Base-by-base conservation (phyloP, 2,888 invertebrate species). In the Drosophila sordidapex region DNA sequence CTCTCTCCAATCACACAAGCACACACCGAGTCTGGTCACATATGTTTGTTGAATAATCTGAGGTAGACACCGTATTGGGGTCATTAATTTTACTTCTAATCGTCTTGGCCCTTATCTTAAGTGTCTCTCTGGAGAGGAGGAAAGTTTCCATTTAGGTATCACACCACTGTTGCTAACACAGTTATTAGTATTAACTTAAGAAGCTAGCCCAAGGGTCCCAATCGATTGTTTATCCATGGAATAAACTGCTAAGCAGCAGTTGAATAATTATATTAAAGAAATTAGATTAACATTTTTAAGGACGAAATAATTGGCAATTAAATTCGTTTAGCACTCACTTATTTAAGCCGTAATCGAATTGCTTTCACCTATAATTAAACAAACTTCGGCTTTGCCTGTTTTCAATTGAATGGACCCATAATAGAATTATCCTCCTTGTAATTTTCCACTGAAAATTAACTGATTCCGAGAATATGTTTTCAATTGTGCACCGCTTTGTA, bases 21-120 rank as follows among this genome's bases (percentile, higher is more conserved):
- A 31, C 48, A 27, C 49, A 53, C 38, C n/a, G 18, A 18, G 27
- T 21, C 25, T 53, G 36, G 18, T 46, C 46, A n/a, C 38, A 27
- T 21, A 29, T 48, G 27, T 51, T 18, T 60, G 60, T 57, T 58
- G 65, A 78, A 38, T 75, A 70, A 70, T 79, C 65, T 66, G 49
- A 43, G 59, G 49, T 49, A 61, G 59, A 63, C 61, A 57, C 49
- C 65, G 38, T 51, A 46, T 35, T n/a, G 51, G 54, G 51, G 59
- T 36, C 76, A 76, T 85, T 83, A 82, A 81, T 85, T 80, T 62
- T 18, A 57, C 58, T 33, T 53, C 66, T 80, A 82, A 82, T 80
- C 76, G 70, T 48, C 46, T 56, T 56, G 36, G 6, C 31, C 48
- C 54, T 11, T 36, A n/a, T 15, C 38, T 59, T 72, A 52, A 72